Conservation (phyloP, 2,888 invertebrate genomes). For the Cybosia mesomella region DNA sequence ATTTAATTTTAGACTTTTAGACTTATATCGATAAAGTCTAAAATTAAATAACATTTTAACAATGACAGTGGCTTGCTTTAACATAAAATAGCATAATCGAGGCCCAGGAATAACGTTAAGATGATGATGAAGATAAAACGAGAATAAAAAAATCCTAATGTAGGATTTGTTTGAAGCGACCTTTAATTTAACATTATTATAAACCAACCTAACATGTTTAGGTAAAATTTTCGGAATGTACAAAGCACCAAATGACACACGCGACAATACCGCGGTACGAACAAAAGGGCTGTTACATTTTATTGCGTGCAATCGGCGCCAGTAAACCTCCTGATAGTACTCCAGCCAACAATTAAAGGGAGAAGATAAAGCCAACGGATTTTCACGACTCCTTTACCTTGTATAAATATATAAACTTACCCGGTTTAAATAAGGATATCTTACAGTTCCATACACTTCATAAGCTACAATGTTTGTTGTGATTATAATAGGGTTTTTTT, state of each 20-base stretch:
- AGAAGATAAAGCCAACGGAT: slow-evolving; percentile 70
- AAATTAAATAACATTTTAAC: too few species aligned
- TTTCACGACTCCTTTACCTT: slow-evolving; percentile 64
- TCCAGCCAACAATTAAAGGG: slow-evolving; percentile 79
- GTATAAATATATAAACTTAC: slow-evolving; percentile 40
- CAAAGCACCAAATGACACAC: slow-evolving; percentile 44
- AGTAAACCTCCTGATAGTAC: slow-evolving; percentile 74
- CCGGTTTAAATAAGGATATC: slow-evolving; percentile 25
- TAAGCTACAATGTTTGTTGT: not conserved
- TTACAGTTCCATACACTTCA: not conserved
- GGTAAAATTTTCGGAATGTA: slow-evolving; percentile 53
- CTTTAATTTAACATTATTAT: not conserved
- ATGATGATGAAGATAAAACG: too few species aligned
- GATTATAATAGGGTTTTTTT: not conserved
- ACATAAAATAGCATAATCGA: too few species aligned
- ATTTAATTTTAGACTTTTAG: too few species aligned
- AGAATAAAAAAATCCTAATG: not conserved
- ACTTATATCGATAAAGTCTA: too few species aligned
- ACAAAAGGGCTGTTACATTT: slow-evolving; percentile 78
- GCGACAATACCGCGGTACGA: slow-evolving; percentile 66
- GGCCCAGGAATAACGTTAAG: too few species aligned
- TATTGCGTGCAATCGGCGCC: slow-evolving; percentile 73
- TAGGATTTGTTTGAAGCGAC: not conserved
- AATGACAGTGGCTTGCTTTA: too few species aligned
- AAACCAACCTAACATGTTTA: slow-evolving; percentile 20